Conservation (phyloP, 2,113 vertebrate species). For the Baryphthengus martii region DNA sequence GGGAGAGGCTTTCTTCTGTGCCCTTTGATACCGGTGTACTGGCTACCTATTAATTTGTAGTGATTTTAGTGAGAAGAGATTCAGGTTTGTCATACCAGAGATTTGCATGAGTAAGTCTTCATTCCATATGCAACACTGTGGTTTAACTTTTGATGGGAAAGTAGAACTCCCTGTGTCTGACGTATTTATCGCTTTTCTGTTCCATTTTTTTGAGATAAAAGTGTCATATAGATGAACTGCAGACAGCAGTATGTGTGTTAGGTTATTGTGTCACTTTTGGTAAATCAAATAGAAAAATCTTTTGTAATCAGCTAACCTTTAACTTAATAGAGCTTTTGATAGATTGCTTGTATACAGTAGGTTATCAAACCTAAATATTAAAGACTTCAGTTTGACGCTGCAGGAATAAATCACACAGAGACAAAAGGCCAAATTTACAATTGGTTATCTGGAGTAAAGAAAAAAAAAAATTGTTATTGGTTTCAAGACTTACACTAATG, state of each 20-base stretch:
- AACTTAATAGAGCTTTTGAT: conserved; percentile 38
- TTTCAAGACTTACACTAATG: neutral
- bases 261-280: neutral
- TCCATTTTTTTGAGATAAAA: neutral
- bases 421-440: neutral
- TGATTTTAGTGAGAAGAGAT: neutral
- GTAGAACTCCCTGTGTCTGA: neutral
- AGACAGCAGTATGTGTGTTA: neutral
- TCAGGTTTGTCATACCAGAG: neutral
- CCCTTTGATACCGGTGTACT: neutral
- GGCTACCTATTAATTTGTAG: conserved; percentile 1
- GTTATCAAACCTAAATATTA: conserved; percentile 40
- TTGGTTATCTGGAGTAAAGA: neutral
- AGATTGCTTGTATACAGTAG: conserved; percentile 11
- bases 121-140: neutral
- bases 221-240: neutral
- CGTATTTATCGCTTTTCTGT: neutral
- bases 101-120: neutral
- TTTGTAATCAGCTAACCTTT: conserved; percentile 25
- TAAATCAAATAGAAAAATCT: conserved; percentile 35
- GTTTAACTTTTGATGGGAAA: neutral
- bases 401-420: neutral
- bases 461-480: neutral
- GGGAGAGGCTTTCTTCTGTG: neutral
- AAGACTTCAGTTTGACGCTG: neutral